A percentile compares a stretch with the other conserved stretches of the same genome.
Conservation (phyloP, 2,797 vertebrate genomes). For the Coluber constrictor region DNA sequence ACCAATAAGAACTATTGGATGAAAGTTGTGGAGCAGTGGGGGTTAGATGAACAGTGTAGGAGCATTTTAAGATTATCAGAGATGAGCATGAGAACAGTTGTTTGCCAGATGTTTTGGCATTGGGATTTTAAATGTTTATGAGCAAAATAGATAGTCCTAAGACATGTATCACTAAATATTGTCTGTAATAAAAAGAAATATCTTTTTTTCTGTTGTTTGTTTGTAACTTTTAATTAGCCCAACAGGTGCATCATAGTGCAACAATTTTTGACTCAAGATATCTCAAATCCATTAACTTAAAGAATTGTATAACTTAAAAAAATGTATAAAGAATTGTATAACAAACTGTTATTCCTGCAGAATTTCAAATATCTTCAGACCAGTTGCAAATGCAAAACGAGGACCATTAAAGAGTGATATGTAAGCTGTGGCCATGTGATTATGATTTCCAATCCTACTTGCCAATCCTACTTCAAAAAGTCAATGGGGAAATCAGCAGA, state of each 20-base stretch:
- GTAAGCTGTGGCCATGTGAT: not conserved
- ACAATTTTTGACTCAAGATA: not conserved
- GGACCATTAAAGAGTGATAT: not conserved
- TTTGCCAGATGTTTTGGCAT: constrained; percentile 6
- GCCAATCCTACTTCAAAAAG: not conserved
- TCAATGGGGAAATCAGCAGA: not conserved
- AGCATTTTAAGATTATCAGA: not conserved
- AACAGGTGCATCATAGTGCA: not conserved
- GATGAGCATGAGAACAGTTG: not conserved
- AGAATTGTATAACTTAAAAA: not conserved
- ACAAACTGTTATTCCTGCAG: not conserved
- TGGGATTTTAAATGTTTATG: not conserved
- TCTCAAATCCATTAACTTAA: not conserved
- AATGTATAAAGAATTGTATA: not conserved
- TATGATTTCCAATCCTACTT: not conserved
- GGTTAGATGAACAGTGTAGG: not conserved
- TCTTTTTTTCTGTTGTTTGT: not conserved
- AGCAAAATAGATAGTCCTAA: not conserved
- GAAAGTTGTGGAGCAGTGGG: not conserved
- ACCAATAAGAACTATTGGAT: not conserved
- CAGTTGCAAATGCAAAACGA: not conserved
- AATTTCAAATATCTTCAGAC: not conserved
- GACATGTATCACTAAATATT: not conserved
- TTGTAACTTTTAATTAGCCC: not conserved
- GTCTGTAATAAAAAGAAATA: not conserved